Conservation (phyloP, 2,888 invertebrate species). For the Cinara cedri region DNA sequence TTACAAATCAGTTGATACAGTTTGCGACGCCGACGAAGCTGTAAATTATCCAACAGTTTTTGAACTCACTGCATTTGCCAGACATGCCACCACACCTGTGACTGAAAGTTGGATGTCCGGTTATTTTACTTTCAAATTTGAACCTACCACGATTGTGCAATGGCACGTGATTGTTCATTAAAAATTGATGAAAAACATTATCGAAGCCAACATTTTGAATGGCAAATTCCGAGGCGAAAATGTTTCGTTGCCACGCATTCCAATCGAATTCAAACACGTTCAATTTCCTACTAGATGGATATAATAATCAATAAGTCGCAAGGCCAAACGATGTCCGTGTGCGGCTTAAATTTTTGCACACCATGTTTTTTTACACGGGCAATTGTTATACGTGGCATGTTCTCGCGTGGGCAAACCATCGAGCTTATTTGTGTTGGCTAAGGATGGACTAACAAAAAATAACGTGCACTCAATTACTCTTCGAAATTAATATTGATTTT, state of each 20-base stretch:
- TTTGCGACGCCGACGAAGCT: slow-evolving; percentile 5
- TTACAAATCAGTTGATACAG: slow-evolving; percentile 29
- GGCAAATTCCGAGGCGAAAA: neutral
- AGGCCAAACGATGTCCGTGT: no score
- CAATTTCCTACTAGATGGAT: neutral
- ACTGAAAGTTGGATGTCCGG: slow-evolving; percentile 59
- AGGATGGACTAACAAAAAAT: no score
- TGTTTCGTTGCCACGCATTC: neutral
- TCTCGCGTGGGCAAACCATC: no score
- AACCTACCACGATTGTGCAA: slow-evolving; percentile 26
- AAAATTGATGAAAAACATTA: neutral
- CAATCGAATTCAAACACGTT: neutral
- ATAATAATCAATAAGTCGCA: neutral
- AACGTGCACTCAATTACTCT: no score
- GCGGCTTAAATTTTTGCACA: no score
- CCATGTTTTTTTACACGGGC: no score
- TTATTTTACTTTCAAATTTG: slow-evolving; percentile 59
- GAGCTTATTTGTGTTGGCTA: no score
- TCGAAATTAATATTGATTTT: no score
- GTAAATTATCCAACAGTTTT: slow-evolving; percentile 32
- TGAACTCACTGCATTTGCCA: slow-evolving; percentile 57
- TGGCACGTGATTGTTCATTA: neutral
- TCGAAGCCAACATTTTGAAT: neutral
- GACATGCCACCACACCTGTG: slow-evolving; percentile 59
- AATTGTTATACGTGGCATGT: no score